Percentiles rank a stretch among this genome's conserved stretches.
Evolutionary conservation across 2,113 vertebrate species (phyloP).

Genomic region (Felis catus): DNA sequence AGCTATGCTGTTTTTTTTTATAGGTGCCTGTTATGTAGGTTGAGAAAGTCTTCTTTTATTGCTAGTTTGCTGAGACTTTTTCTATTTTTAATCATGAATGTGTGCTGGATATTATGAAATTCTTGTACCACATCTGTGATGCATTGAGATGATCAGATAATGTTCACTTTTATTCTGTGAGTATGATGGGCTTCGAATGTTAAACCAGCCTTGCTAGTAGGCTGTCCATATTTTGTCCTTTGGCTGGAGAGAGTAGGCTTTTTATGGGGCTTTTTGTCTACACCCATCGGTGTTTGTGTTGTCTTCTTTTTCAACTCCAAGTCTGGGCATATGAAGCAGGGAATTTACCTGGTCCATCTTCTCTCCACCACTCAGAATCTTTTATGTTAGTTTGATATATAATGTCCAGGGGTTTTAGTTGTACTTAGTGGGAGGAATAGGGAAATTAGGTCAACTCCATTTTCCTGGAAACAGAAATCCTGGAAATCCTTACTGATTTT

Average conservation of each 20-base stretch:
- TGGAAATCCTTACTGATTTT: not conserved
- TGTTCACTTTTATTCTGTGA: not conserved
- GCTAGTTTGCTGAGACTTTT: not conserved
- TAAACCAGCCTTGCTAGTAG: not conserved
- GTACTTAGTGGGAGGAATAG: not conserved
- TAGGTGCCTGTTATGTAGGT: not conserved
- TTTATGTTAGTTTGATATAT: not conserved
- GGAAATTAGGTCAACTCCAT: not conserved
- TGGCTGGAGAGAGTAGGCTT: not conserved
- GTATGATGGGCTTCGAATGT: not conserved
- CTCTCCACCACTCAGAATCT: not conserved
- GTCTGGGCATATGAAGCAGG: not conserved
- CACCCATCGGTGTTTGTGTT: not conserved
- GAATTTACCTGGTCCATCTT: not conserved
- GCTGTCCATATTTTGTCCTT: not conserved
- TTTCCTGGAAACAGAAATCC: not conserved
- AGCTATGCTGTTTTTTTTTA: not conserved
- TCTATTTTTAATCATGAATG: not conserved
- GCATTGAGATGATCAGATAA: not conserved
- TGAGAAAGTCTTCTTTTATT: not conserved
- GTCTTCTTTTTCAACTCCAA: conserved; percentile 3
- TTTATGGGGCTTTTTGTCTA: not conserved
- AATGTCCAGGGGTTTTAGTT: not conserved
- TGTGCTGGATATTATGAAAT: not conserved
- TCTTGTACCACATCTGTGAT: not conserved